Evolutionary conservation across 1,140 invertebrate species (phyloP).

Genomic region (Physella acuta): DNA sequence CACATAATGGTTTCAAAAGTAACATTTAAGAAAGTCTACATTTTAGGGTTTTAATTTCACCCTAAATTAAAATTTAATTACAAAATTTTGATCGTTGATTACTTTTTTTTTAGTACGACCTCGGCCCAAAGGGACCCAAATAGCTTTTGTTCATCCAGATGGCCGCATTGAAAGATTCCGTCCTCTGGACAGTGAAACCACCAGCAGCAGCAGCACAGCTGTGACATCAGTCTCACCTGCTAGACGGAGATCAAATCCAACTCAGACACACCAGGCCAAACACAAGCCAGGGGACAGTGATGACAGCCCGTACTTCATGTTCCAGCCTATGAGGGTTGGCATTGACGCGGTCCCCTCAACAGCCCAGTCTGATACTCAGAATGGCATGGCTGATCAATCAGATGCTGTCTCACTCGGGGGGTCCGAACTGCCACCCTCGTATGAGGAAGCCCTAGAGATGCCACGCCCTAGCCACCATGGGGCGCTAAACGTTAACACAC

Average conservation of each 20-base stretch:
- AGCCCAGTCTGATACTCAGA: too few species aligned
- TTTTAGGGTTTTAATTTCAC: too few species aligned
- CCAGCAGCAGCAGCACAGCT: not conserved
- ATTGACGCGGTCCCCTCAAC: not conserved
- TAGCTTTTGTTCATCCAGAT: conserved; percentile 28
- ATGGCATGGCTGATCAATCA: not conserved
- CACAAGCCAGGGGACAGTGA: not conserved
- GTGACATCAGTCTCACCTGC: not conserved
- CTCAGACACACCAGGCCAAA: not conserved
- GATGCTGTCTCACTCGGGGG: conserved; percentile 12
- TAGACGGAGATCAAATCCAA: not conserved
- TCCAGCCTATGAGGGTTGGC: not conserved
- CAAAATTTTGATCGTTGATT: too few species aligned
- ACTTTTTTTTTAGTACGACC: too few species aligned
- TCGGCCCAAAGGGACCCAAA: conserved; percentile 3
- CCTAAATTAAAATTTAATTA: too few species aligned
- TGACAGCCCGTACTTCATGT: not conserved
- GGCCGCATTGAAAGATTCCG: conserved; percentile 28
- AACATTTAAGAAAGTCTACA: too few species aligned
- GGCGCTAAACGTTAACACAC: too few species aligned
- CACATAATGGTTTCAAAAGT: too few species aligned
- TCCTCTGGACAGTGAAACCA: not conserved
- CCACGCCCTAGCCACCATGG: conserved; percentile 18
- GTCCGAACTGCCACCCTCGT: conserved; percentile 30
- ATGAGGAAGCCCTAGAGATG: conserved; percentile 35